A percentile compares a stretch with the other conserved stretches of the same genome.
phyloP scores from a whole-genome alignment of 2,113 vertebrate genomes.

The Tonatia bakeri region DNA sequence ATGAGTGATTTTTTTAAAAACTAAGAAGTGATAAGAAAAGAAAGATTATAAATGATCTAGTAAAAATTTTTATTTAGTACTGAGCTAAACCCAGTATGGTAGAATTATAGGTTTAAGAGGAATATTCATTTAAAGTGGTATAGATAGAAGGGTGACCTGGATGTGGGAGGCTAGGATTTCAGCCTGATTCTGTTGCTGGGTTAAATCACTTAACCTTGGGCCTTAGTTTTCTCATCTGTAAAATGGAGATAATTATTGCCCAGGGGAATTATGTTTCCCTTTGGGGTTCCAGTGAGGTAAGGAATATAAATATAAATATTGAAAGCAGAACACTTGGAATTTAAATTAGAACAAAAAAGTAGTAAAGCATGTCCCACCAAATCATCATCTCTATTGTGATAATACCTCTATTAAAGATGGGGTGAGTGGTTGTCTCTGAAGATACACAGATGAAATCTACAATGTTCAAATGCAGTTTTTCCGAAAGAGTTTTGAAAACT shows the following conservation, averaged over 20 bases:
- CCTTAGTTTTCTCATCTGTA: neutral
- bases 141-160: neutral
- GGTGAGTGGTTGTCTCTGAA: neutral
- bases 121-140: neutral
- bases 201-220: neutral
- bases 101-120: neutral
- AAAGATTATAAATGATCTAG: neutral
- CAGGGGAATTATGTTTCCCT: neutral
- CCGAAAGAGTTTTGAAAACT: neutral
- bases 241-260: neutral
- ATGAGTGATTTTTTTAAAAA: neutral
- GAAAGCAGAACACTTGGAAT: neutral
- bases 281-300: neutral
- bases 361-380: neutral
- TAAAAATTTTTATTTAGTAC: neutral
- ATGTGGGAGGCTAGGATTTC: neutral
- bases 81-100: neutral
- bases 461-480: neutral
- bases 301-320: neutral
- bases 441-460: neutral
- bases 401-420: neutral
- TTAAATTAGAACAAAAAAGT: neutral
- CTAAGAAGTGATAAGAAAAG: neutral
- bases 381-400: neutral
- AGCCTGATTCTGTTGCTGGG: neutral